Evolutionary conservation across 2,888 invertebrate species (phyloP).

Genomic region (Pollenia amentaria): DNA sequence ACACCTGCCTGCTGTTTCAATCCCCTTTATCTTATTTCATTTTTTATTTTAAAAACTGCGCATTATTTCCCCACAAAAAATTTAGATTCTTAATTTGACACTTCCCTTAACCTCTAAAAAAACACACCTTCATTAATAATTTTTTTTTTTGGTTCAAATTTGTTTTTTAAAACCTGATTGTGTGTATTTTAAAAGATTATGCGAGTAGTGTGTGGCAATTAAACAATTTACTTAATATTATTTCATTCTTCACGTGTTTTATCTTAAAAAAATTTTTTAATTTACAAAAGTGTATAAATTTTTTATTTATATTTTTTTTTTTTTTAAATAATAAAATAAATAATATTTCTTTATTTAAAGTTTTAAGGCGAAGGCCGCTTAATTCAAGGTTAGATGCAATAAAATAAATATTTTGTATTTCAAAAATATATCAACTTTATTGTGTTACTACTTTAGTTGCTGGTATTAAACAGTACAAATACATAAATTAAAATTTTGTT

Average conservation of each 20-base stretch:
- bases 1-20: constrained; percentile 19
- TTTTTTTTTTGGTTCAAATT: background rate
- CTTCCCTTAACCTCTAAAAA: constrained; percentile 12
- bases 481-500: too few relatives aligned
- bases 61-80: background rate
- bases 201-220: constrained; percentile 13
- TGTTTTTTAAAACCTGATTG: background rate
- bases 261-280: constrained; percentile 6
- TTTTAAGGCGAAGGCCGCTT: constrained; percentile 75
- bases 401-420: constrained; percentile 27
- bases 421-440: constrained; percentile 12
- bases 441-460: background rate
- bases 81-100: background rate
- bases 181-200: constrained; percentile 6
- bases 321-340: constrained; percentile 27
- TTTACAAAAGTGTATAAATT: background rate
- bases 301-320: background rate
- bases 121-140: constrained; percentile 23
- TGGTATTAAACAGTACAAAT: too few relatives aligned
- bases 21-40: background rate
- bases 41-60: background rate
- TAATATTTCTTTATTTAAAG: constrained; percentile 29
- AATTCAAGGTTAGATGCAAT: constrained; percentile 69
- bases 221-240: constrained; percentile 24
- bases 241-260: constrained; percentile 39